Evolutionary conservation across 2,113 vertebrate genomes (phyloP), one percentile per base, ranked within the genome.

Genomic region (Ascaphus truei): DNA sequence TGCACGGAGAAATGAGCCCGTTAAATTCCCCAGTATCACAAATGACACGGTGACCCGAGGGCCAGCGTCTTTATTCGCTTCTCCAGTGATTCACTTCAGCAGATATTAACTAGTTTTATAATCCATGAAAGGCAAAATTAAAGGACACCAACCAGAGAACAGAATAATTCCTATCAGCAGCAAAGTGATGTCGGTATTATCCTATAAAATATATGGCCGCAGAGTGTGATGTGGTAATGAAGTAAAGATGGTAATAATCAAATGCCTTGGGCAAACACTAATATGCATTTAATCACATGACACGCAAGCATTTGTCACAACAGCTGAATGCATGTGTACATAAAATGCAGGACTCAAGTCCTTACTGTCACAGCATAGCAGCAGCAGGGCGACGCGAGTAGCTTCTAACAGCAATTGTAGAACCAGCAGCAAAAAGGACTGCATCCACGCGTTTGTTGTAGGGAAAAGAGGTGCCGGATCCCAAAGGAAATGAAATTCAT

Each of bases 1-100:
- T 90, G 88, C 87, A 86, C 90, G 93, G 92, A 98, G 94, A 95
- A 98, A 98, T 98, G 94, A 97, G 92, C 93, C 94, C 90, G 91
- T 92, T 93, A 88, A 87, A 94, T 95, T 93, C 94, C 92, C 91
- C 93, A 94, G 93, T 92, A 93, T 94, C 93, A 94, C 93, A 96
- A 97, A 93, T 90, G 90, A 94, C 92, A 94, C 84, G 86, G 89
- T 96, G 95, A 96, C 95, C 95, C 57, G 85, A 79, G 90, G 66
- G 91, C 90, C 86, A 91, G 87, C 90, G 90, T 92, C 92, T 94
- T 95, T 94, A 93, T 96, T 95, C 93, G 90, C 89, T 92, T 92
- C 91, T 92, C 86, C 90, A 83, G 84, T 91, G 91, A 93, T 95
- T 93, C 94, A 96, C 85, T 93, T 93, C 92, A 95, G 88, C 90